Percentiles rank a stretch among this genome's conserved stretches.
phyloP scores from a whole-genome alignment of 2,797 vertebrate species.

The Alcedo quadribrachys region DNA sequence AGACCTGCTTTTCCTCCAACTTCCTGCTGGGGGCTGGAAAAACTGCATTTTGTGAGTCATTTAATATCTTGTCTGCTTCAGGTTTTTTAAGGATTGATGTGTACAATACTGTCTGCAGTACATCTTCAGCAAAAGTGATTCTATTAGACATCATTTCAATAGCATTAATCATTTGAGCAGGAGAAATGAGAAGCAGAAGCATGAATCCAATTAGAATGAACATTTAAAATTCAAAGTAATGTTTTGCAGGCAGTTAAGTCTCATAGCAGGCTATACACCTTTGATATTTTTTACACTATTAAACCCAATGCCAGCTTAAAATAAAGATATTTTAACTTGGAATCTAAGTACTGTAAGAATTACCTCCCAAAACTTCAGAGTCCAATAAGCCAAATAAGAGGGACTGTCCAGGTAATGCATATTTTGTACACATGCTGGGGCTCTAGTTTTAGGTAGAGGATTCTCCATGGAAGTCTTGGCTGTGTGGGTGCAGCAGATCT shows the following conservation, averaged over 20 bases:
- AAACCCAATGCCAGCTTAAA: background rate
- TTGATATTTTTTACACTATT: conserved; percentile 30
- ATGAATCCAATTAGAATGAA: background rate
- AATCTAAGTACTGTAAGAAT: background rate
- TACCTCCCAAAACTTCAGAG: background rate
- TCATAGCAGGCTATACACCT: background rate
- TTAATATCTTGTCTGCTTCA: background rate
- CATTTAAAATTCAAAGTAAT: background rate
- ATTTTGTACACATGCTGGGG: background rate
- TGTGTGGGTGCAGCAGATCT: background rate
- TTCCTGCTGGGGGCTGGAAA: background rate
- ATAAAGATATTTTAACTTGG: background rate
- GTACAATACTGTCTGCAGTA: background rate
- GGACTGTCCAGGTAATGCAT: background rate
- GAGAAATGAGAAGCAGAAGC: background rate
- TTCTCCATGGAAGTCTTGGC: background rate
- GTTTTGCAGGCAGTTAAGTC: conserved; percentile 2
- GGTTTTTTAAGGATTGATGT: background rate
- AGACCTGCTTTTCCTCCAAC: background rate
- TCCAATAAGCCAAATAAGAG: background rate
- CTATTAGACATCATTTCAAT: background rate
- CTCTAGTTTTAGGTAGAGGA: background rate
- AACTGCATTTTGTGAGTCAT: background rate
- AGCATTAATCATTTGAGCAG: background rate
- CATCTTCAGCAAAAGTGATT: background rate